phyloP scores from a whole-genome alignment of 2,797 vertebrate species.

The Phoeniculus purpureus region DNA sequence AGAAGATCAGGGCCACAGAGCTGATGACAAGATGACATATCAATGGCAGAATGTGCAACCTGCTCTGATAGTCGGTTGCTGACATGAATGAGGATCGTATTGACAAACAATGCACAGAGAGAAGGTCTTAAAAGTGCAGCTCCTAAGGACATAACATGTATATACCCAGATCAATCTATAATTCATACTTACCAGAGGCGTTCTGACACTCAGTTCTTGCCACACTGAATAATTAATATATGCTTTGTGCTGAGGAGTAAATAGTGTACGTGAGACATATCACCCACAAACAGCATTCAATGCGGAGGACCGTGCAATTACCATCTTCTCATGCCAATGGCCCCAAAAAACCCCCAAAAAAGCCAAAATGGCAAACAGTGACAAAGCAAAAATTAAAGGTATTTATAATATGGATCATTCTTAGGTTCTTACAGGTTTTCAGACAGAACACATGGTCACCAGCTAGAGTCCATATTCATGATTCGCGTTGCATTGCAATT shows the following conservation, averaged over 20 bases:
- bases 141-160: not conserved
- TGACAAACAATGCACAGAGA: not conserved
- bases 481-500: not conserved
- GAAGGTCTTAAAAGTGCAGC: not conserved
- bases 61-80: not conserved
- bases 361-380: not conserved
- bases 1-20: not conserved
- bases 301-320: not conserved
- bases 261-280: not conserved
- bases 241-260: not conserved
- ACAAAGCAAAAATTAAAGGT: not conserved
- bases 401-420: not conserved
- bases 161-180: conserved; percentile 16
- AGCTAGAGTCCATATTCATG: too few species aligned
- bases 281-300: not conserved
- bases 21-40: not conserved
- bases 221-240: conserved; percentile 42
- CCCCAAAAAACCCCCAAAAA: not conserved
- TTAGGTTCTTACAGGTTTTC: not conserved
- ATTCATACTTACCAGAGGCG: conserved; percentile 29
- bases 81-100: not conserved
- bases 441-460: not conserved
- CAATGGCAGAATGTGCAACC: not conserved
- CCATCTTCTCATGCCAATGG: not conserved
- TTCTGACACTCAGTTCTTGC: not conserved